These are phyloP conservation scores for Lethocerus indicus DNA, from an alignment of 1,140 invertebrate genomes.

Conservation along the genomic window DNA sequence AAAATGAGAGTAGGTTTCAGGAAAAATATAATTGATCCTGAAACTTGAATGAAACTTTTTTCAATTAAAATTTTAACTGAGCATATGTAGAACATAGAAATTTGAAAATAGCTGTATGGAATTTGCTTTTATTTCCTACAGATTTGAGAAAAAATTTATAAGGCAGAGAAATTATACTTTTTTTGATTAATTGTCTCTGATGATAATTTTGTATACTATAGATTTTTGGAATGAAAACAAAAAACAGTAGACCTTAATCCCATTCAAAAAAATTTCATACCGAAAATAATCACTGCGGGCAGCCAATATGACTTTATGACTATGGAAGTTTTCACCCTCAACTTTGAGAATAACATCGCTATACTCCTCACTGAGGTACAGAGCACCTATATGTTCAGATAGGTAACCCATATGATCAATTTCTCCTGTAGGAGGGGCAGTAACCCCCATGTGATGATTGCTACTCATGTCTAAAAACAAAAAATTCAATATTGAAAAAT, in stretches of 20 bases:
- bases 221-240: not conserved
- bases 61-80: no score
- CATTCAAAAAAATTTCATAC: conserved; percentile 22
- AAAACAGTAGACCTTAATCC: not conserved
- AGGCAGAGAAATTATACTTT: not conserved
- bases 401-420: conserved; percentile 24
- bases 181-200: not conserved
- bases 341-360: conserved; percentile 83
- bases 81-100: no score
- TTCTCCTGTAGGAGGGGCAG: conserved; percentile 14
- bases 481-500: no score
- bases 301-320: conserved; percentile 82
- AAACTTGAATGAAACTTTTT: no score
- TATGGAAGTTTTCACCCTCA: conserved; percentile 63
- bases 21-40: no score
- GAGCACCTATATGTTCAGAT: conserved; percentile 60
- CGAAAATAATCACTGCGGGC: conserved; percentile 90
- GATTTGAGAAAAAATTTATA: not conserved
- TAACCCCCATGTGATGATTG: conserved; percentile 12
- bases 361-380: conserved; percentile 76
- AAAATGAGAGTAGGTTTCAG: no score
- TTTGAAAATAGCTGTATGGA: not conserved
- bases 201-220: not conserved
- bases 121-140: not conserved
- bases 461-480: conserved; percentile 15